Percentiles rank a stretch among this genome's conserved stretches.
Evolutionary conservation across 2,113 vertebrate genomes (phyloP).

Genomic region (Clarias gariepinus): DNA sequence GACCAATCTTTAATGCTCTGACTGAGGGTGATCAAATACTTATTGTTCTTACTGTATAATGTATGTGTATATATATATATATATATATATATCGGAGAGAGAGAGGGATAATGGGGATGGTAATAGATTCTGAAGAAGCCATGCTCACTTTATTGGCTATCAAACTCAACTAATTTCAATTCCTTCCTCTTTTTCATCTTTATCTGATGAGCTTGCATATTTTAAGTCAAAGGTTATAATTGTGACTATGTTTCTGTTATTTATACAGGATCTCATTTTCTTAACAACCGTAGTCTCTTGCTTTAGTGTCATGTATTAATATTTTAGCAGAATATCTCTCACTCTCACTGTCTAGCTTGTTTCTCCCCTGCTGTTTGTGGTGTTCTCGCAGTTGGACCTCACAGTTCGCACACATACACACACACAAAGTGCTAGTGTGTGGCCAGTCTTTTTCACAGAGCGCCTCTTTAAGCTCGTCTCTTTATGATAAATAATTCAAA

Average conservation of each 20-base stretch:
- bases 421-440: conserved; percentile 23
- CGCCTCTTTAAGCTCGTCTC: conserved; percentile 44
- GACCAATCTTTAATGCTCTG: too few species aligned
- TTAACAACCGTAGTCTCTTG: neutral
- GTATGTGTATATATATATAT: too few species aligned
- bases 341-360: conserved; percentile 3
- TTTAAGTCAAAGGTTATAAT: neutral
- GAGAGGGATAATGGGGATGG: too few species aligned
- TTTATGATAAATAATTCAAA: conserved; percentile 48
- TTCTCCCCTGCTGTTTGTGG: conserved; percentile 38
- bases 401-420: conserved; percentile 38
- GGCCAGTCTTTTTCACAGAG: conserved; percentile 33
- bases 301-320: conserved; percentile 1
- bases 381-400: conserved; percentile 49
- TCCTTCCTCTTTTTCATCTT: neutral
- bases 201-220: neutral
- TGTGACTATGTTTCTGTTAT: neutral
- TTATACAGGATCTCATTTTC: neutral
- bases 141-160: neutral
- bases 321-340: conserved; percentile 3
- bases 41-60: too few species aligned
- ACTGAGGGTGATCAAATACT: too few species aligned
- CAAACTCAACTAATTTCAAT: neutral
- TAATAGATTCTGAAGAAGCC: neutral
- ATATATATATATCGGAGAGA: too few species aligned